Evolutionary conservation across 1,140 invertebrate species (phyloP), one percentile per base, ranked within the genome.

Genomic region (Scylla paramamosain): DNA sequence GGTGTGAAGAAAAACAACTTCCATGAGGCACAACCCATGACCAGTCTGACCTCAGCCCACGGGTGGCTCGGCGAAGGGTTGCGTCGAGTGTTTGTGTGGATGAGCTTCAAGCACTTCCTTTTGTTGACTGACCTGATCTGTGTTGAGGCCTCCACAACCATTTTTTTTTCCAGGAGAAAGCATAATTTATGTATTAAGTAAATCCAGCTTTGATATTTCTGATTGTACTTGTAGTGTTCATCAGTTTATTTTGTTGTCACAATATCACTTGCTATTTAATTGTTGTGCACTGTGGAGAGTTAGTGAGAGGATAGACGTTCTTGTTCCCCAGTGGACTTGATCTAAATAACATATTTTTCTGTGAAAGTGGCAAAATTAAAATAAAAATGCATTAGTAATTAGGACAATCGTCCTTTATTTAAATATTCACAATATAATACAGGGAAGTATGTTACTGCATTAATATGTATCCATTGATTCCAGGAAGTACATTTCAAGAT

Each of bases 391-490:
- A 14, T 32, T 91, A 84, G 45, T 95, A 86, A 45, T 90, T 95
- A 94, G 94, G 94, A 95, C 94, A 91, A 92, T 95, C 45, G 94
- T 92, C 89, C 94, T 96, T 96, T 96, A 96, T 96, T 96, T 95
- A 96, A 95, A 95, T 96, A 96, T 96, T 96, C 95, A 96, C 95
- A 96, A 96, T 96, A 96, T 96, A 82, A 94, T 96, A 96, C 93
- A 96, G 91, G 93, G 95, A 95, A 94, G 93, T 95, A 93, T 95
- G 91, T 95, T 92, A 95, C 94, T 95, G 90, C 32, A 86, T 89
- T 95, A 95, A 91, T 95, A 95, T 95, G 89, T 89, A 95, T 95
- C 94, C 94, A 95, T 92, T 95, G 94, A 95, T 95, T 92, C 89
- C 89, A 95, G 89, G 94, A 95, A 91, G 59, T 95, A 95, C 94